Evolutionary conservation across 2,797 vertebrate genomes (phyloP).

Genomic region (Ctenosaura bakeri): DNA sequence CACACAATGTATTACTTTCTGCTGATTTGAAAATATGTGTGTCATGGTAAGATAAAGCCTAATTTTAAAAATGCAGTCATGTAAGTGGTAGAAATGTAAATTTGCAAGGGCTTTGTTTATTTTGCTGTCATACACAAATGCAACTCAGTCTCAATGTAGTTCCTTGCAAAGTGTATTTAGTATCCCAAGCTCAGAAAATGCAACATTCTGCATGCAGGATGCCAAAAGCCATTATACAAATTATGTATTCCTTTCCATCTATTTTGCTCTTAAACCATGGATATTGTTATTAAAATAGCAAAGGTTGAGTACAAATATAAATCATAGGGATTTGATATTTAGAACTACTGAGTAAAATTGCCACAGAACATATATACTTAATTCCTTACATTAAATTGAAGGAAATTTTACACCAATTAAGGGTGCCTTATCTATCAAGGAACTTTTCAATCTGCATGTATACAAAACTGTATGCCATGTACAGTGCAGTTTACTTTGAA

Average conservation of each 20-base stretch:
- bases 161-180: not conserved
- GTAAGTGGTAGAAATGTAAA: not conserved
- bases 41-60: not conserved
- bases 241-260: not conserved
- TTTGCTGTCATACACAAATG: not conserved
- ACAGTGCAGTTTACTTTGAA: not conserved
- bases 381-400: not conserved
- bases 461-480: not conserved
- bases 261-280: not conserved
- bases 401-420: not conserved
- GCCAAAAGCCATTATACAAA: not conserved
- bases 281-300: not conserved
- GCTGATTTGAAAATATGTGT: not conserved
- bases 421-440: not conserved
- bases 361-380: not conserved
- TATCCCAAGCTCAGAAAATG: not conserved
- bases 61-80: not conserved
- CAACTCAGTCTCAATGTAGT: not conserved
- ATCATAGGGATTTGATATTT: not conserved
- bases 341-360: conserved; percentile 9
- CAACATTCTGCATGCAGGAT: not conserved
- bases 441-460: not conserved
- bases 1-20: not conserved
- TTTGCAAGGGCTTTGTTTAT: not conserved
- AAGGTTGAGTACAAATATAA: not conserved